Evolutionary conservation across 2,888 invertebrate genomes (phyloP).

Genomic region (Perdita meconis): DNA sequence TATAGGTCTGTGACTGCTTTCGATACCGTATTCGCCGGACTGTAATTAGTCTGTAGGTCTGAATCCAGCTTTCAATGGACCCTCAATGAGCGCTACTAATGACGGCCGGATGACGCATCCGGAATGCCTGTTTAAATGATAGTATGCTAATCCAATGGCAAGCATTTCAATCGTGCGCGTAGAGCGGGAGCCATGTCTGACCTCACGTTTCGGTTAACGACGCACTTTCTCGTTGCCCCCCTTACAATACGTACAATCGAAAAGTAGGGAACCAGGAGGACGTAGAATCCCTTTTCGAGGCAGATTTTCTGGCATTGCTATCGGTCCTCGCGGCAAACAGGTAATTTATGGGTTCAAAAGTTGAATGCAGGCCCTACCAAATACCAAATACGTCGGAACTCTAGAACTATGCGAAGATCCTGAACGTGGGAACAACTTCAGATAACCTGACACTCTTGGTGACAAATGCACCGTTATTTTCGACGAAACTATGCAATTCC

Average conservation of each 20-base stretch:
- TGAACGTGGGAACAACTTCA: constrained; percentile 7
- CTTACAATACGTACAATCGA: constrained; percentile 17
- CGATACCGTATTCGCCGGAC: constrained; percentile 56
- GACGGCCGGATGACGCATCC: constrained; percentile 60
- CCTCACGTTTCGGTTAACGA: constrained; percentile 39
- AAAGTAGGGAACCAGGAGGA: neutral
- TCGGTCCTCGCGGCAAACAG: neutral
- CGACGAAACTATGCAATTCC: neutral
- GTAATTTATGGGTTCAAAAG: constrained; percentile 5
- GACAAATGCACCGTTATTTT: neutral
- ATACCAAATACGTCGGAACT: neutral
- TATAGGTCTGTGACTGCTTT: constrained; percentile 61
- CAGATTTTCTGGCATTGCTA: neutral
- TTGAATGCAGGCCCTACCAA: neutral
- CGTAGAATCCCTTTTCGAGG: neutral
- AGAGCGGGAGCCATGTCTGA: constrained; percentile 33
- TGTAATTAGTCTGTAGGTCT: constrained; percentile 63
- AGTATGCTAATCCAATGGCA: constrained; percentile 59
- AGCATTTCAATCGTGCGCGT: constrained; percentile 44
- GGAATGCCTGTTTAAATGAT: constrained; percentile 57
- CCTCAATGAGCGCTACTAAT: constrained; percentile 64
- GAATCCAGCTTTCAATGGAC: constrained; percentile 59
- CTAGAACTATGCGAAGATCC: constrained; percentile 9
- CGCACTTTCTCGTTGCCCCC: constrained; percentile 29
- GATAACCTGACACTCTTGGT: constrained; percentile 14